phyloP scores from a whole-genome alignment of 2,888 invertebrate genomes.

The Cephus pygmeus region DNA sequence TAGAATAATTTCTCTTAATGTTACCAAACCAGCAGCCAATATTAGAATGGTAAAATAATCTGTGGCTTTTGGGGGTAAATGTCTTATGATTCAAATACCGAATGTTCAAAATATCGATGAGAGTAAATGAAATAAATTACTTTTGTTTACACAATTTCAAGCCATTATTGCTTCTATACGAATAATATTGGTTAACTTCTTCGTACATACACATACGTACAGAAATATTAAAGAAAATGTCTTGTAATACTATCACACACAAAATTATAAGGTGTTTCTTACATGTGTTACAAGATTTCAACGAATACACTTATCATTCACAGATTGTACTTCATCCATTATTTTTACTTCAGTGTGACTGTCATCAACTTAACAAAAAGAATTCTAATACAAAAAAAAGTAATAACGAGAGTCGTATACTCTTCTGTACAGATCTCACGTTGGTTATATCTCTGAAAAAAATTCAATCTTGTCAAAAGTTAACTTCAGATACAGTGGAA shows the following conservation, averaged over 20 bases:
- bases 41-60: background rate
- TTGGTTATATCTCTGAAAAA: background rate
- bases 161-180: too few species aligned
- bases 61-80: background rate
- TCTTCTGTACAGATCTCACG: background rate
- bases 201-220: background rate
- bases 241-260: background rate
- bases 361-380: background rate
- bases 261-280: background rate
- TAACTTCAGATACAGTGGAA: background rate
- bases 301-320: background rate
- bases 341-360: background rate
- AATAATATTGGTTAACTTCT: background rate
- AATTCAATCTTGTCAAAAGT: background rate
- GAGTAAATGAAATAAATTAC: background rate
- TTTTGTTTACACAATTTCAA: too few species aligned
- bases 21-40: background rate
- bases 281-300: background rate
- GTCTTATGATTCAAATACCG: background rate
- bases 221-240: background rate
- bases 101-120: background rate
- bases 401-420: background rate
- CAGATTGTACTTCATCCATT: background rate
- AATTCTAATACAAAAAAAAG: background rate
- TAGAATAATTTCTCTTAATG: background rate